A percentile compares a stretch with the other conserved stretches of the same genome.
These are phyloP conservation scores for Lysandra coridon DNA, from an alignment of 2,888 invertebrate genomes.

Conservation along the genomic window DNA sequence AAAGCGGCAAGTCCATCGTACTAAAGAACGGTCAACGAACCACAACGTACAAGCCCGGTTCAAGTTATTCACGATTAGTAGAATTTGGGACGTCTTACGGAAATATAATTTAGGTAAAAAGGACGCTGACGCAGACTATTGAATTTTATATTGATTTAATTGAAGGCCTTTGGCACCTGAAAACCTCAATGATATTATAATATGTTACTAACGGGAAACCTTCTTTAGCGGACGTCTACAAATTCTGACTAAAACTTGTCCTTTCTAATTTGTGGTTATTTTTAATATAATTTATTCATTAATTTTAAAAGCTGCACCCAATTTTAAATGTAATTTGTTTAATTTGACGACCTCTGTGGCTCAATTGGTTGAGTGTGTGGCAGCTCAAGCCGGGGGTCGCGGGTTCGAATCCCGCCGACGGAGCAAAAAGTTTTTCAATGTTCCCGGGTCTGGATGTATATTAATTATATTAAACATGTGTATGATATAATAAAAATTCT, in stretches of 20 bases:
- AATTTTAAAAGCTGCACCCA: neutral
- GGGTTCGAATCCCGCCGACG: too few relatives aligned
- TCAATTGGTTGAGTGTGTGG: too few relatives aligned
- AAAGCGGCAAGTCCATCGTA: constrained; percentile 24
- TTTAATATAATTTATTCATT: too few relatives aligned
- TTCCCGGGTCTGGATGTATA: too few relatives aligned
- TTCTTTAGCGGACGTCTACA: neutral
- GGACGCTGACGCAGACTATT: neutral
- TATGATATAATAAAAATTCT: too few relatives aligned
- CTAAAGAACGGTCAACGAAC: constrained; percentile 24
- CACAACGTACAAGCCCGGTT: neutral
- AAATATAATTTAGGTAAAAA: neutral
- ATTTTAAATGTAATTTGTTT: neutral
- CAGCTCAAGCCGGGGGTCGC: too few relatives aligned
- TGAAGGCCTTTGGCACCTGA: neutral
- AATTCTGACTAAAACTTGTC: neutral
- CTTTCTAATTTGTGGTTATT: too few relatives aligned
- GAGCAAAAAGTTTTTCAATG: too few relatives aligned
- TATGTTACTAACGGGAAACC: neutral
- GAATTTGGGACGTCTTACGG: neutral
- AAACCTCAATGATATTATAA: neutral
- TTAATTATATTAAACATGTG: too few relatives aligned
- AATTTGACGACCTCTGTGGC: too few relatives aligned
- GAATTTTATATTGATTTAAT: neutral
- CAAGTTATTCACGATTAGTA: constrained; percentile 5